Evolutionary conservation across 2,113 vertebrate species (phyloP), one percentile per base, ranked within the genome.

Genomic region (Lepisosteus oculatus): DNA sequence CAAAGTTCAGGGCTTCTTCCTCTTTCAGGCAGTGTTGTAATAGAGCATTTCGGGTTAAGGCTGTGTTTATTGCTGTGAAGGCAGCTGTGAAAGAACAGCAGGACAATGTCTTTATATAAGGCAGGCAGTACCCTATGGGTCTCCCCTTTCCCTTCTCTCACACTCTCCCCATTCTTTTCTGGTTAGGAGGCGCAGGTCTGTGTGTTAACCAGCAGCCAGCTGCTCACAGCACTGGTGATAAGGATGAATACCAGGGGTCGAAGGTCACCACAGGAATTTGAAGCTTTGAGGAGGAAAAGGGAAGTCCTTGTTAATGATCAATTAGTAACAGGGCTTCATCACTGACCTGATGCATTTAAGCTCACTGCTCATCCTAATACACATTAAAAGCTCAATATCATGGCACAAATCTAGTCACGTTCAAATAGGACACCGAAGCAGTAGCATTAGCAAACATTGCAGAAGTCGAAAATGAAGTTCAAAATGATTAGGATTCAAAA

Each of bases 151-250:
- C 59, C 45, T 61, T 15, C 67, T 68, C 8, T 71, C 55, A 42
- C 68, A 61, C 47, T 66, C 11, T 14, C 68, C 29, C 42, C 14
- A 61, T 64, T 74, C 41, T 6, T 57, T 3, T 41, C 17, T 43
- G n/a, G 83, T 86, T 90, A 92, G 73, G 78, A 90, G 65, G 84
- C 72, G 61, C 70, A 71, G 63, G 69, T 54, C 14, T 80, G 77
- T 75, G 74, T 67, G 64, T 78, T 74, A 72, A 78, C 70, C 76
- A 84, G 72, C 45, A 88, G n/a, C 68, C 81, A 0, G 47, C 79
- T 80, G 70, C 77, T 65, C 12, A 67, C 71, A 2, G 79, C 71
- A 62, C 78, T 68, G 78, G 83, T 13, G n/a, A 84, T 75, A 81
- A 91, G 80, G 74, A 87, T 69, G 11, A 69, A 73, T 61, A 76